phyloP scores from a whole-genome alignment of 2,797 vertebrate genomes.

The Spea hammondii region DNA sequence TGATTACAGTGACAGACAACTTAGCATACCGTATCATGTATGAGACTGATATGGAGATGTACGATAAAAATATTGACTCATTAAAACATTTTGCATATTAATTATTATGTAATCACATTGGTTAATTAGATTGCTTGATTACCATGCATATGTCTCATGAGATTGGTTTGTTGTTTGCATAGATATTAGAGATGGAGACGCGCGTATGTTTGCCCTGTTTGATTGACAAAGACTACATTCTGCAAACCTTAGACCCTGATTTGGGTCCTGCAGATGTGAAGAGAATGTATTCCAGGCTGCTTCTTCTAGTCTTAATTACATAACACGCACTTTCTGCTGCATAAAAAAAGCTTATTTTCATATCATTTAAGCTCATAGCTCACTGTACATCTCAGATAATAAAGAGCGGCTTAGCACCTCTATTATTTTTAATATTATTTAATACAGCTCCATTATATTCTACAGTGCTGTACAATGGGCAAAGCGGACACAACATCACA shows the following conservation, averaged over 20 bases:
- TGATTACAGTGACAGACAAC: background rate
- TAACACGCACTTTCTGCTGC: background rate
- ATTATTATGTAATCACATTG: constrained; percentile 42
- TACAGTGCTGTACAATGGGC: too few species aligned
- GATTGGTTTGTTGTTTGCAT: constrained; percentile 15
- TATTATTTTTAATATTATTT: too few species aligned
- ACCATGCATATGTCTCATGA: constrained; percentile 5
- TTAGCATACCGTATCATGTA: background rate
- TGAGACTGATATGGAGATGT: constrained; percentile 18
- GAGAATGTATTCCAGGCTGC: background rate
- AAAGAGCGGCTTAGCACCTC: too few species aligned
- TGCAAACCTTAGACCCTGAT: background rate
- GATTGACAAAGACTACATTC: background rate
- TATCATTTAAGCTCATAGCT: background rate
- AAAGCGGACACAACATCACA: background rate
- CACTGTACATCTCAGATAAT: too few species aligned
- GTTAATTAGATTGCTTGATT: constrained; percentile 41
- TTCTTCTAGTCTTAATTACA: constrained; percentile 1
- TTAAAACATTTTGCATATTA: constrained; percentile 19
- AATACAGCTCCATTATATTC: too few species aligned
- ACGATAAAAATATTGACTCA: constrained; percentile 15
- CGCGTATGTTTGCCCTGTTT: background rate
- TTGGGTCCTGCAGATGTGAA: background rate
- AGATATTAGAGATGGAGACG: constrained; percentile 13
- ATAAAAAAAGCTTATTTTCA: constrained; percentile 1